Evolutionary conservation across 37 sponge, comb jelly and placozoan genomes (phyloP).

Genomic region (Geodia barretti): DNA sequence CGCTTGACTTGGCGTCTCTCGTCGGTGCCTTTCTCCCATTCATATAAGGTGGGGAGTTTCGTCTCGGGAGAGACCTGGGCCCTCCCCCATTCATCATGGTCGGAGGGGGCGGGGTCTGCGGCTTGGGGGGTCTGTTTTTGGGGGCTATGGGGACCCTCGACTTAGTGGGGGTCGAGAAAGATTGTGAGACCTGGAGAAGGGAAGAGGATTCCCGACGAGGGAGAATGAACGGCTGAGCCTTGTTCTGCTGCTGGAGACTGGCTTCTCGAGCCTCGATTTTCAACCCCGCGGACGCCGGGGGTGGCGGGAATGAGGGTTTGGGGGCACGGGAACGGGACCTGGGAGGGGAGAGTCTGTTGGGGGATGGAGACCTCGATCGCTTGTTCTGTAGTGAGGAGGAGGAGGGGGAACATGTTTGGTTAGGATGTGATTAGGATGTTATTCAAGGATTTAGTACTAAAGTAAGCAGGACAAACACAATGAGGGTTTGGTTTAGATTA

Average conservation of each 20-base stretch:
- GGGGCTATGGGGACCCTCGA: background rate
- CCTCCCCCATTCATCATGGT: background rate
- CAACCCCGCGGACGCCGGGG: background rate
- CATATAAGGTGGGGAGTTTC: background rate
- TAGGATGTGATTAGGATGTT: too few species aligned
- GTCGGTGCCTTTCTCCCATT: background rate
- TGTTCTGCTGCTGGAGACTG: background rate
- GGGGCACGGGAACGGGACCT: background rate
- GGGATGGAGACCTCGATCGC: background rate
- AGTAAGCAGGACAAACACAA: too few species aligned
- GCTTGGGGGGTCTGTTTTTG: background rate
- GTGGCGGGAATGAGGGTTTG: constrained; percentile 16
- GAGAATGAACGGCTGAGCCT: background rate
- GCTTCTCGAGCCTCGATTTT: background rate
- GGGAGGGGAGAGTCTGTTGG: background rate
- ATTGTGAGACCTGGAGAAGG: background rate
- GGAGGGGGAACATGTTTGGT: too few species aligned
- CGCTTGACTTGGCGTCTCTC: background rate
- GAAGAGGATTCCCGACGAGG: background rate
- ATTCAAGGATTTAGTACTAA: too few species aligned
- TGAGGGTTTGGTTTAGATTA: too few species aligned
- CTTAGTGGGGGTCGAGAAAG: background rate
- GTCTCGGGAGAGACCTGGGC: background rate
- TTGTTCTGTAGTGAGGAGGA: background rate
- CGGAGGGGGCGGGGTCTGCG: background rate